Evolutionary conservation across 2,888 invertebrate genomes (phyloP).

Genomic region (Cactoblastis cactorum): DNA sequence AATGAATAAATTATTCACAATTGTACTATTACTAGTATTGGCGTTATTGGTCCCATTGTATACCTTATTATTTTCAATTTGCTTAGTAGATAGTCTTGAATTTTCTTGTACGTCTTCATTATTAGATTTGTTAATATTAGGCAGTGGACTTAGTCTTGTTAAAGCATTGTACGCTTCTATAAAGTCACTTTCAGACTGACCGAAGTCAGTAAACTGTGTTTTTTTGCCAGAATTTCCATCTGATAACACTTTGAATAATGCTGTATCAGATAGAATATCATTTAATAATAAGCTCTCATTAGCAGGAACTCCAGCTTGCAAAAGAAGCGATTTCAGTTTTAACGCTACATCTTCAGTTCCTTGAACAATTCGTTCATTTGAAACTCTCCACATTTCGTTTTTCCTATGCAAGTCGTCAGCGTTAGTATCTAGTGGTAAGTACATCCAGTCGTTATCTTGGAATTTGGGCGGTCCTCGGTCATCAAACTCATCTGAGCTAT

Average conservation of each 20-base stretch:
- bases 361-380: not conserved
- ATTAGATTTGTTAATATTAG: slow-evolving; percentile 34
- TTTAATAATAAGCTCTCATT: slow-evolving; percentile 55
- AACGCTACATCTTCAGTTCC: slow-evolving; percentile 45
- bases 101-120: not conserved
- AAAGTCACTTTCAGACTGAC: slow-evolving; percentile 70
- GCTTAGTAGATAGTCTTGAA: not conserved
- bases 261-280: slow-evolving; percentile 43
- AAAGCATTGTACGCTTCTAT: slow-evolving; percentile 72
- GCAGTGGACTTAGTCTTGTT: slow-evolving; percentile 61
- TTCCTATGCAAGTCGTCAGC: slow-evolving; percentile 25
- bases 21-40: not conserved
- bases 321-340: slow-evolving; percentile 51
- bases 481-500: slow-evolving; percentile 74
- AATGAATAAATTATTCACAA: not conserved
- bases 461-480: slow-evolving; percentile 46
- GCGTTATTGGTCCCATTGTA: not conserved
- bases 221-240: slow-evolving; percentile 24
- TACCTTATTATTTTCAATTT: not conserved
- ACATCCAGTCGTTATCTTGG: slow-evolving; percentile 69
- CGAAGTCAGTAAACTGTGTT: slow-evolving; percentile 47
- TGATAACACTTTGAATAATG: slow-evolving; percentile 20
- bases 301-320: slow-evolving; percentile 51
- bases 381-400: slow-evolving; percentile 16
- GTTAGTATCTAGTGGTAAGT: slow-evolving; percentile 50